A percentile compares a stretch with the other conserved stretches of the same genome.
Conservation (phyloP, 2,888 invertebrate species). For the Taenaris catops region DNA sequence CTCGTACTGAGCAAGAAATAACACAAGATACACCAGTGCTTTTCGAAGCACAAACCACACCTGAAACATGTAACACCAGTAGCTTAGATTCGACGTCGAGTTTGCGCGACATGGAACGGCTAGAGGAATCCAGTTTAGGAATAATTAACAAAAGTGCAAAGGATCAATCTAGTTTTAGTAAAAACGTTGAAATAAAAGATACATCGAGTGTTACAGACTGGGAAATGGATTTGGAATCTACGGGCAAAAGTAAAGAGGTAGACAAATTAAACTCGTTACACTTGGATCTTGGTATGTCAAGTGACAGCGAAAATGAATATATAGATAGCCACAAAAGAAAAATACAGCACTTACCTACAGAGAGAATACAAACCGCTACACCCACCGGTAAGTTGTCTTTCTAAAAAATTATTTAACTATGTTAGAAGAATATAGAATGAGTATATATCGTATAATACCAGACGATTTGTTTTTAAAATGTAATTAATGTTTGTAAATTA, state of each 20-base stretch:
- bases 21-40: constrained; percentile 81
- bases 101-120: constrained; percentile 52
- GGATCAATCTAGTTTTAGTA: constrained; percentile 42
- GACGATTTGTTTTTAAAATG: too few species aligned
- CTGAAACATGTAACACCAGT: constrained; percentile 57
- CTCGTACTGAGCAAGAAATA: constrained; percentile 42
- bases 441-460: too few species aligned
- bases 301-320: constrained; percentile 69
- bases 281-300: constrained; percentile 72
- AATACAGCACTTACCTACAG: constrained; percentile 47
- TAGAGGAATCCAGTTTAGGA: constrained; percentile 44
- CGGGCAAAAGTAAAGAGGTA: constrained; percentile 63
- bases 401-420: constrained; percentile 9
- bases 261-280: constrained; percentile 69
- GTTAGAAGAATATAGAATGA: too few species aligned
- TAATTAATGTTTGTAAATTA: too few species aligned
- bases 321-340: constrained; percentile 49
- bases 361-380: constrained; percentile 48
- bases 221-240: constrained; percentile 81
- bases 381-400: constrained; percentile 49
- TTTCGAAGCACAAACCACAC: constrained; percentile 58
- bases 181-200: constrained; percentile 52
- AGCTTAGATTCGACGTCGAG: constrained; percentile 65
- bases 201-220: constrained; percentile 75
- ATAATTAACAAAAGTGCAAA: constrained; percentile 46